A percentile compares a stretch with the other conserved stretches of the same genome.
Conservation (phyloP, 2,888 invertebrate species). For the Micropterix aruncella region DNA sequence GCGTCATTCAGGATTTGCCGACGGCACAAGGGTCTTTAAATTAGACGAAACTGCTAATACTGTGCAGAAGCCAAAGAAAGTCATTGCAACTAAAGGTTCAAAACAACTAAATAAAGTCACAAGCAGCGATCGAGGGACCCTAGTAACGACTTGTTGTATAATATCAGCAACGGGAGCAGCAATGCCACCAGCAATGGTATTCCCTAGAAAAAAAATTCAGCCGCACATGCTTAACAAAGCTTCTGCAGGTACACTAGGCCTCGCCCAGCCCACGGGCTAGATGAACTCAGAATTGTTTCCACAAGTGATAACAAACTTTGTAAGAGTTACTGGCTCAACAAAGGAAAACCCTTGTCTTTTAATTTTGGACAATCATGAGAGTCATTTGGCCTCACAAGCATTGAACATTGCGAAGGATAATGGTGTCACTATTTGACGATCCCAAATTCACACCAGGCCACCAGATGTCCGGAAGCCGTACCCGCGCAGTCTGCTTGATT, state of each 20-base stretch:
- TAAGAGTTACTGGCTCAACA: background rate
- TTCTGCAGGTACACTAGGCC: background rate
- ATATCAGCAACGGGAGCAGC: slow-evolving; percentile 9
- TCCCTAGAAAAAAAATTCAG: background rate
- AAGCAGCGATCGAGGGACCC: slow-evolving; percentile 16
- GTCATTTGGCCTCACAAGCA: background rate
- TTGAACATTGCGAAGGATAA: background rate
- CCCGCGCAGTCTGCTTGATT: too few relatives aligned
- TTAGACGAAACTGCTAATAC: slow-evolving; percentile 14
- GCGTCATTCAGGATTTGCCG: slow-evolving; percentile 10
- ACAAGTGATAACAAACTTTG: background rate
- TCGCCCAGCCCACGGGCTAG: background rate
- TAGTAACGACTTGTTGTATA: slow-evolving; percentile 16
- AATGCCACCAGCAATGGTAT: background rate
- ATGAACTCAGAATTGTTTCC: background rate
- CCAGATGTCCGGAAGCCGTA: too few relatives aligned
- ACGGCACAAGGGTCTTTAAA: slow-evolving; percentile 13
- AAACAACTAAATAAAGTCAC: slow-evolving; percentile 16
- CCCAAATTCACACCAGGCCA: background rate
- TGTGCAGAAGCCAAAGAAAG: slow-evolving; percentile 13
- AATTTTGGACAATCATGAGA: background rate
- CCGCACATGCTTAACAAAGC: background rate
- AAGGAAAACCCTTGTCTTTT: background rate
- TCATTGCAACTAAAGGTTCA: slow-evolving; percentile 13
- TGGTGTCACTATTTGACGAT: background rate